Evolutionary conservation across 2,888 invertebrate genomes (phyloP).

Genomic region (Drosophila helvetica): DNA sequence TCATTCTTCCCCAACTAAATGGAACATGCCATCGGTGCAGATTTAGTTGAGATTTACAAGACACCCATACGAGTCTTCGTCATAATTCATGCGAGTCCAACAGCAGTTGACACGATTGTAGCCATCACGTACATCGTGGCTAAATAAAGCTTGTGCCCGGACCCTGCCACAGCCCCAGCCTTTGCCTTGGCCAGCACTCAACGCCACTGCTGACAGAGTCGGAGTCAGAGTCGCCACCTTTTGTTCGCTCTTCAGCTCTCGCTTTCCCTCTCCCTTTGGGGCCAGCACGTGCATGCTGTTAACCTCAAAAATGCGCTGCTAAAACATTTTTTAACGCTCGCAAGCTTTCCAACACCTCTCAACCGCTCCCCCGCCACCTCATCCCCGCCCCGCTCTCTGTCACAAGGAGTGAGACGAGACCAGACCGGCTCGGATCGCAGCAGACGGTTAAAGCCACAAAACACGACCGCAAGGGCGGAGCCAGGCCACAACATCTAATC

Average conservation of each 20-base stretch:
- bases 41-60: slow-evolving; percentile 67
- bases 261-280: not conserved
- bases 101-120: slow-evolving; percentile 71
- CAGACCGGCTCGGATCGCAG: slow-evolving; percentile 24
- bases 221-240: slow-evolving; percentile 56
- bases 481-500: slow-evolving; percentile 69
- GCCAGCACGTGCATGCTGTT: slow-evolving; percentile 71
- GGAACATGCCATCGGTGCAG: slow-evolving; percentile 34
- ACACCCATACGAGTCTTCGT: slow-evolving; percentile 47
- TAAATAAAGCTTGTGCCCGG: slow-evolving; percentile 71
- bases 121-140: slow-evolving; percentile 66
- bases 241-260: slow-evolving; percentile 16
- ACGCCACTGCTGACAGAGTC: slow-evolving; percentile 38
- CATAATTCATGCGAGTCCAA: slow-evolving; percentile 60
- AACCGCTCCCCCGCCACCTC: not conserved
- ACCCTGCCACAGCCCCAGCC: slow-evolving; percentile 1
- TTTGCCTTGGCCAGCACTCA: slow-evolving; percentile 50
- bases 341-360: slow-evolving; percentile 15
- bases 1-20: slow-evolving; percentile 1
- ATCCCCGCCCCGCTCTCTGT: not conserved
- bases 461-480: slow-evolving; percentile 50
- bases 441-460: slow-evolving; percentile 48
- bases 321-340: slow-evolving; percentile 72
- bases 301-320: slow-evolving; percentile 73
- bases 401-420: not conserved